A percentile compares a stretch with the other conserved stretches of the same genome.
Conservation (phyloP, 2,797 vertebrate genomes). For the Anabas testudineus region DNA sequence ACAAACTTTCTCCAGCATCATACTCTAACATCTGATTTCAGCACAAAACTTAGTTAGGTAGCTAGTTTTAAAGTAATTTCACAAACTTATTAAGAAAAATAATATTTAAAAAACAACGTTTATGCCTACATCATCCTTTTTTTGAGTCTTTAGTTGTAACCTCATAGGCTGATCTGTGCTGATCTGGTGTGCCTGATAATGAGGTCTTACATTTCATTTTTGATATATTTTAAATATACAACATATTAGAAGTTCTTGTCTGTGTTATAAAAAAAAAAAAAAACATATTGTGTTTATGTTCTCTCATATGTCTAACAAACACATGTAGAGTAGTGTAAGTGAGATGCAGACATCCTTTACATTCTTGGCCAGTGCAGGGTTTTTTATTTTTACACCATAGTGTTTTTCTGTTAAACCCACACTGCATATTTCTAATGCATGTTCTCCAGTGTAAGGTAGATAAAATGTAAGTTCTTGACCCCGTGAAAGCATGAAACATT, state of each 20-base stretch:
- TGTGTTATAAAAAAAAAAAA: background rate
- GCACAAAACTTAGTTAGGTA: too few relatives aligned
- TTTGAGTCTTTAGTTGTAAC: too few relatives aligned
- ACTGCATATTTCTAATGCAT: slow-evolving; percentile 29
- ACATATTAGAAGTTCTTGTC: background rate
- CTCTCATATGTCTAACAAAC: slow-evolving; percentile 3
- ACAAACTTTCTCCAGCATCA: background rate
- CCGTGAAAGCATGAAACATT: background rate
- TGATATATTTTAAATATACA: background rate
- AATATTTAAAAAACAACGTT: too few relatives aligned
- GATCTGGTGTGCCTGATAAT: background rate
- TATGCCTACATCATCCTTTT: too few relatives aligned
- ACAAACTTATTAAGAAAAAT: background rate
- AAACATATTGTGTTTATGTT: background rate
- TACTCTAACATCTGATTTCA: background rate
- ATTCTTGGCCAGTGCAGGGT: slow-evolving; percentile 19
- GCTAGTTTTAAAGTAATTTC: background rate
- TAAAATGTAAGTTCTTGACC: slow-evolving; percentile 3
- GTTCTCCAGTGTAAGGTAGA: background rate
- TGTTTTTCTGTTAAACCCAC: slow-evolving; percentile 47
- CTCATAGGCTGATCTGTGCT: background rate
- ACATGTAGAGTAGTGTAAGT: slow-evolving; percentile 28
- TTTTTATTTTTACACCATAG: slow-evolving; percentile 34
- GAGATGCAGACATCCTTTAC: slow-evolving; percentile 28
- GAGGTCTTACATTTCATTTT: slow-evolving; percentile 1